Conservation (phyloP, 2,797 vertebrate species). For the Dryobates pubescens region DNA sequence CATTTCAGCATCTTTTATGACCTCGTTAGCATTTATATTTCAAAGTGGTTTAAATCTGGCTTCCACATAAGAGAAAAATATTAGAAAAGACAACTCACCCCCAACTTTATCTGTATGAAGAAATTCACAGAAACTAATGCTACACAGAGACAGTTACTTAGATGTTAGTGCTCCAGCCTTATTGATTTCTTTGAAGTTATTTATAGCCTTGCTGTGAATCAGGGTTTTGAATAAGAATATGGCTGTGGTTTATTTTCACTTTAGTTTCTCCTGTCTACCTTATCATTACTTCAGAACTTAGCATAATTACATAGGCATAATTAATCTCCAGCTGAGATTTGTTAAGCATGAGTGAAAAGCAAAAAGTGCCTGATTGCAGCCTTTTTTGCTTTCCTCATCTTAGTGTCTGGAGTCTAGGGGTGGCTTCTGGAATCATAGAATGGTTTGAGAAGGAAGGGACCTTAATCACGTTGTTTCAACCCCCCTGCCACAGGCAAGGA, state of each 20-base stretch:
- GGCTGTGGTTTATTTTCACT: background rate
- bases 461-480: too few relatives aligned
- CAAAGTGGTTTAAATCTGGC: background rate
- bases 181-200: slow-evolving; percentile 27
- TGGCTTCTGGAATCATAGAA: background rate
- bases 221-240: slow-evolving; percentile 4
- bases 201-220: background rate
- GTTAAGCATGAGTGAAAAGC: background rate
- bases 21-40: slow-evolving; percentile 29
- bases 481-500: too few relatives aligned
- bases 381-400: background rate
- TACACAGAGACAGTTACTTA: background rate
- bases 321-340: background rate
- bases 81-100: background rate
- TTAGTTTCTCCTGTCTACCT: background rate
- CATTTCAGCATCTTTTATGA: background rate
- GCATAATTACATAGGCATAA: background rate
- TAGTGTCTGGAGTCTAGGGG: background rate
- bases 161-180: background rate
- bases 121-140: background rate
- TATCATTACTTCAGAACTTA: background rate
- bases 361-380: background rate
- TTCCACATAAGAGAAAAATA: background rate
- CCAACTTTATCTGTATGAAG: background rate
- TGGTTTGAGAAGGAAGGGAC: too few relatives aligned